Evolutionary conservation across 2,797 vertebrate genomes (phyloP).

Genomic region (Acrossocheilus fasciatus): DNA sequence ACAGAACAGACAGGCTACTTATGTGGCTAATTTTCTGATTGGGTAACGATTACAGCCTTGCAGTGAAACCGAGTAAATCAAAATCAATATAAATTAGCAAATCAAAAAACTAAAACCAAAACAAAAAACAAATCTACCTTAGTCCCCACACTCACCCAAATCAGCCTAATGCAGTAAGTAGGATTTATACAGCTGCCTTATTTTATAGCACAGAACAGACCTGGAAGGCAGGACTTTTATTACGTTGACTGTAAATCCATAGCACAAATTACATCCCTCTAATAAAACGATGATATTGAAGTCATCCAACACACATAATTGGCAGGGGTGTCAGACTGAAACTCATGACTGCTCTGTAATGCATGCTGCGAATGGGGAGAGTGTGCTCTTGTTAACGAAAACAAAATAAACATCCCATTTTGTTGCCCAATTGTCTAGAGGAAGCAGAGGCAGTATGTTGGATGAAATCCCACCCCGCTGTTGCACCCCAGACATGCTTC

Average conservation of each 20-base stretch:
- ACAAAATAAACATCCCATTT: slow-evolving; percentile 49
- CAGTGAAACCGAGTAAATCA: slow-evolving; percentile 3
- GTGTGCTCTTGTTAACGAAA: slow-evolving; percentile 47
- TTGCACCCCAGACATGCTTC: slow-evolving; percentile 31
- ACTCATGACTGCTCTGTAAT: slow-evolving; percentile 55
- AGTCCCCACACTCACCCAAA: slow-evolving; percentile 20
- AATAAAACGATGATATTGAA: slow-evolving; percentile 79
- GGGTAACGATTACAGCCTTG: slow-evolving; percentile 3
- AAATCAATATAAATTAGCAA: background rate
- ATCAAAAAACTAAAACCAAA: background rate
- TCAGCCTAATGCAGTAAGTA: slow-evolving; percentile 49
- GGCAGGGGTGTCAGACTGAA: slow-evolving; percentile 69
- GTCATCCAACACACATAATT: slow-evolving; percentile 78
- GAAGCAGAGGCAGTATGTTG: slow-evolving; percentile 29
- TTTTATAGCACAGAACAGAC: slow-evolving; percentile 69
- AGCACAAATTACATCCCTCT: slow-evolving; percentile 71
- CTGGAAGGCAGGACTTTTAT: slow-evolving; percentile 64
- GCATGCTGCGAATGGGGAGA: slow-evolving; percentile 47
- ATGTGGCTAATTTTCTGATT: background rate
- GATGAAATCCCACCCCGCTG: slow-evolving; percentile 24
- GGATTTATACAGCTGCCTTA: slow-evolving; percentile 74
- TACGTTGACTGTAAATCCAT: slow-evolving; percentile 72
- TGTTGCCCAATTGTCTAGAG: slow-evolving; percentile 26
- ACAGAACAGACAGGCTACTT: slow-evolving; percentile 5
- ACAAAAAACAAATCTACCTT: background rate